Conservation (phyloP, 2,888 invertebrate species). For the Temnothorax ravouxi region DNA sequence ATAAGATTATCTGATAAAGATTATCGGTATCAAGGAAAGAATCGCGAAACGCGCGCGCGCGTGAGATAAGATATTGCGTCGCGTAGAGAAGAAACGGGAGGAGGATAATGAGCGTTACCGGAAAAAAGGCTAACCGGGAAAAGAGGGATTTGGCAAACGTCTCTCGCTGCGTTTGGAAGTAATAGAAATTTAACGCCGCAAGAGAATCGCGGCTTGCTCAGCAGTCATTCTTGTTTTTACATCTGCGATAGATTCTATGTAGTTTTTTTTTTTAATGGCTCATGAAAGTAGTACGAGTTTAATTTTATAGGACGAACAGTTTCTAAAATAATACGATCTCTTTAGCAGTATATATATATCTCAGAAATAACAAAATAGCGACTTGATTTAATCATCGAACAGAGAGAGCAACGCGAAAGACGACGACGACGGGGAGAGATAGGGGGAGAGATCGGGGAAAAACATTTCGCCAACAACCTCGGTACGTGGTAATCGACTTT, state of each 20-base stretch:
- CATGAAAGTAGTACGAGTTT: background rate
- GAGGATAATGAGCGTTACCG: background rate
- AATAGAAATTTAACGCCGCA: background rate
- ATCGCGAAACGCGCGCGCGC: background rate
- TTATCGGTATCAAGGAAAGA: background rate
- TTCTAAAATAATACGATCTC: background rate
- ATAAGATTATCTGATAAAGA: slow-evolving; percentile 20
- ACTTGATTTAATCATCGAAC: slow-evolving; percentile 17
- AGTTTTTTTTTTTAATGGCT: background rate
- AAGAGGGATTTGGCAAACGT: background rate
- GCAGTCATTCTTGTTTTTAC: background rate
- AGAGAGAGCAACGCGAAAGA: background rate
- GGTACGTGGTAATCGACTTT: slow-evolving; percentile 26
- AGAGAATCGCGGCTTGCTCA: background rate
- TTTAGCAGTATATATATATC: background rate
- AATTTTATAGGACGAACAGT: background rate
- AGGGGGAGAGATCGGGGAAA: background rate
- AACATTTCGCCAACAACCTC: slow-evolving; percentile 25
- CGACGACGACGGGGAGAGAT: background rate
- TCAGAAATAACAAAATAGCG: slow-evolving; percentile 3
- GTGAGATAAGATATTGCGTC: slow-evolving; percentile 20
- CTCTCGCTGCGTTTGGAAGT: background rate
- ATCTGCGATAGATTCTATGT: background rate
- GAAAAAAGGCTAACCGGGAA: background rate
- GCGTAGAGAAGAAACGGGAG: background rate